A percentile compares a stretch with the other conserved stretches of the same genome.
phyloP scores from a whole-genome alignment of 2,797 vertebrate genomes.

The Sebastes minor region DNA sequence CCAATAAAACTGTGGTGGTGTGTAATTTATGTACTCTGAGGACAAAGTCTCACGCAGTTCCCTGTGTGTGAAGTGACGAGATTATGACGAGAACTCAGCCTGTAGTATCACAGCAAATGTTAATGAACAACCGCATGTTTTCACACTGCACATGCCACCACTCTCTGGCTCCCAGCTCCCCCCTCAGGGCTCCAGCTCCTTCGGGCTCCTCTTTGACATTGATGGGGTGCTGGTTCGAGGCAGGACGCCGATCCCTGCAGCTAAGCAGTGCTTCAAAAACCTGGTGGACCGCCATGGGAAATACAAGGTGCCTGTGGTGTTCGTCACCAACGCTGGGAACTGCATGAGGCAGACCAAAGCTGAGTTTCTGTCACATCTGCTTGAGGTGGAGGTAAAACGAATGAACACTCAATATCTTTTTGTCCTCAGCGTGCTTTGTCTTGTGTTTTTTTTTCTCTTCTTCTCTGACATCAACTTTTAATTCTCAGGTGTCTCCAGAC shows the following conservation, averaged over 20 bases:
- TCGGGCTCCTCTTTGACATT: conserved; percentile 95
- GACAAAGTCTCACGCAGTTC: conserved; percentile 4
- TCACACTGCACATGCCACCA: neutral
- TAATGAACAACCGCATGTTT: conserved; percentile 42
- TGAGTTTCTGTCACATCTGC: conserved; percentile 86
- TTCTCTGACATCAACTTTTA: neutral
- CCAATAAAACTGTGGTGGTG: neutral
- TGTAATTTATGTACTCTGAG: neutral
- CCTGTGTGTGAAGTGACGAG: neutral
- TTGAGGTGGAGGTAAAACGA: conserved; percentile 88
- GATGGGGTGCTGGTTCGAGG: conserved; percentile 95
- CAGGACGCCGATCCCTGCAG: conserved; percentile 87
- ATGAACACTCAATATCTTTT: neutral
- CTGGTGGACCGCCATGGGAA: conserved; percentile 84
- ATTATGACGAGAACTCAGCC: neutral
- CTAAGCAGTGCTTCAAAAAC: conserved; percentile 88
- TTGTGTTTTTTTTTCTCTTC: neutral
- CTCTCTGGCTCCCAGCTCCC: conserved; percentile 7
- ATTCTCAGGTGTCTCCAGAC: conserved; percentile 89
- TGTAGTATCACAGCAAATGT: neutral
- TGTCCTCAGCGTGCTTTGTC: neutral
- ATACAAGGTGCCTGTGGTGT: conserved; percentile 91
- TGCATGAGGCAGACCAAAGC: conserved; percentile 89
- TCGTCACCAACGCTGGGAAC: conserved; percentile 96
- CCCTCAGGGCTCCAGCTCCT: conserved; percentile 70